phyloP scores from a whole-genome alignment of 1,140 invertebrate species.

The Coptotermes formosanus region DNA sequence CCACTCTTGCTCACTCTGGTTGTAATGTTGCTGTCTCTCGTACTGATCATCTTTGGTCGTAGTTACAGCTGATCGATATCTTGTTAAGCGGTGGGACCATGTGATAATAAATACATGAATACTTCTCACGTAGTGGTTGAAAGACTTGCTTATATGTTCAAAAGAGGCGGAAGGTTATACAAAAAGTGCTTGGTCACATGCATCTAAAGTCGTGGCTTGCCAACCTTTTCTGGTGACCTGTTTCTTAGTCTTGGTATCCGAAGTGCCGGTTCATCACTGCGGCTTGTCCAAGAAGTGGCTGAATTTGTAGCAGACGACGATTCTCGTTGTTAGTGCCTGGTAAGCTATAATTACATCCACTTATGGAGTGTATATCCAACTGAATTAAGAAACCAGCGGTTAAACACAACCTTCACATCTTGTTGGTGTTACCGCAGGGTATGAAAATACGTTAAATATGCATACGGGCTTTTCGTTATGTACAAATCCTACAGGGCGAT shows the following conservation, averaged over 20 bases:
- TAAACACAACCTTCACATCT: too few relatives aligned
- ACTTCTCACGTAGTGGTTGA: not conserved
- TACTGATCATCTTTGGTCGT: not conserved
- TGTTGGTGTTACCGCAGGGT: too few relatives aligned
- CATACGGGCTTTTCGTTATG: too few relatives aligned
- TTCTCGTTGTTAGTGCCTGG: not conserved
- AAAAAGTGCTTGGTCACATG: not conserved
- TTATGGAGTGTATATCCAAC: too few relatives aligned
- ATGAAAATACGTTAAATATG: too few relatives aligned
- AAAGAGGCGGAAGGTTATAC: not conserved
- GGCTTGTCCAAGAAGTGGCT: not conserved
- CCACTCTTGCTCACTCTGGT: not conserved
- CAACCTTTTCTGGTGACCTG: not conserved
- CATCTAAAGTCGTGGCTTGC: not conserved
- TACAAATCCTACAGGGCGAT: too few relatives aligned
- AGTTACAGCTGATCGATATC: not conserved
- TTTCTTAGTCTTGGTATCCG: not conserved
- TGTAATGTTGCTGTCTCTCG: not conserved
- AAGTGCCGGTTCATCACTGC: not conserved
- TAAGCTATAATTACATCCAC: not conserved
- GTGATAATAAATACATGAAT: not conserved
- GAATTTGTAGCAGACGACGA: not conserved
- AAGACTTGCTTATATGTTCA: not conserved
- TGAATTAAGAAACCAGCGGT: too few relatives aligned
- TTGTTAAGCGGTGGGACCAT: not conserved